Percentiles rank a stretch among this genome's conserved stretches.
These are phyloP conservation scores for Bruchidius siliquastri DNA, from an alignment of 2,888 invertebrate genomes.

Conservation along the genomic window DNA sequence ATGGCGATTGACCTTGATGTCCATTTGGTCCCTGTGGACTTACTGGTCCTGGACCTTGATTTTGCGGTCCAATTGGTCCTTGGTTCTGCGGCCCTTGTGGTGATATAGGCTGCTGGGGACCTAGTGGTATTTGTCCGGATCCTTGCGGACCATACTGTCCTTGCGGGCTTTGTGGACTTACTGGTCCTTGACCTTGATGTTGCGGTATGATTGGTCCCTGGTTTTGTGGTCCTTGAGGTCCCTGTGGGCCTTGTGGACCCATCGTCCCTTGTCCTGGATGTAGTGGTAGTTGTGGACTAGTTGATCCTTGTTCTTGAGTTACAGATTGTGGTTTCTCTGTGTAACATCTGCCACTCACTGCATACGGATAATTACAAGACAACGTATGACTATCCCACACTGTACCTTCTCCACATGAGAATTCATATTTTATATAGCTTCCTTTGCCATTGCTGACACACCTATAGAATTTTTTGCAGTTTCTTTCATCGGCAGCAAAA, in stretches of 20 bases:
- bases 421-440: constrained; percentile 63
- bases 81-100: neutral
- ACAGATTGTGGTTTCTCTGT: neutral
- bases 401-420: constrained; percentile 72
- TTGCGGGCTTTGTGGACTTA: neutral
- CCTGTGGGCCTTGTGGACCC: neutral
- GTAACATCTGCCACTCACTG: constrained; percentile 42
- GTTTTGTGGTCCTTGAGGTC: neutral
- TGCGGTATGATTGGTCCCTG: too few relatives aligned
- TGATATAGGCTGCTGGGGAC: neutral
- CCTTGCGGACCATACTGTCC: neutral
- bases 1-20: neutral
- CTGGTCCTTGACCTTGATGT: too few relatives aligned
- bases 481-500: constrained; percentile 61
- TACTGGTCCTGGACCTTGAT: neutral
- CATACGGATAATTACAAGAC: constrained; percentile 69
- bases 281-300: constrained; percentile 11
- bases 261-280: constrained; percentile 4
- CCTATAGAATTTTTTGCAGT: constrained; percentile 73
- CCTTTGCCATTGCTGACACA: constrained; percentile 63
- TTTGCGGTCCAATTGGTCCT: neutral
- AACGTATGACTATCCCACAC: constrained; percentile 67
- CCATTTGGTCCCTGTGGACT: neutral
- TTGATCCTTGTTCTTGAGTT: constrained; percentile 4
- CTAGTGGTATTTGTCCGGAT: neutral